Percentiles rank a stretch among this genome's conserved stretches.
Conservation (phyloP, 2,888 invertebrate species). For the Heteropelma amictum region DNA sequence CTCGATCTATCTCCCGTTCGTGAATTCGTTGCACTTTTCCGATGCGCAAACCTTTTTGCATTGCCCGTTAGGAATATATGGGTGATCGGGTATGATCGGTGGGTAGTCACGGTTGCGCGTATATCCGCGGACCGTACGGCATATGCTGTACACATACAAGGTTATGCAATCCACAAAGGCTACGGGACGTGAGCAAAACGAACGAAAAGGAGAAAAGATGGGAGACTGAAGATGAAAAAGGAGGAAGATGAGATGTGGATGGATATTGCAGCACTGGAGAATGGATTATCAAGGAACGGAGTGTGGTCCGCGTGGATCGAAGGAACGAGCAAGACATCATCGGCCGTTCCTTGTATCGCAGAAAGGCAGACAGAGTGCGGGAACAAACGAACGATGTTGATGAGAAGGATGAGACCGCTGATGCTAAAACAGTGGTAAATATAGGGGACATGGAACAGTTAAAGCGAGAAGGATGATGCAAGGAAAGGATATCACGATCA, state of each 20-base stretch:
- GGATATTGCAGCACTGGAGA: neutral
- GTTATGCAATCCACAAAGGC: slow-evolving; percentile 20
- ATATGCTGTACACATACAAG: slow-evolving; percentile 32
- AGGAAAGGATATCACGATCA: slow-evolving; percentile 39
- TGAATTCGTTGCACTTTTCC: slow-evolving; percentile 36
- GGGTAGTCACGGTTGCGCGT: slow-evolving; percentile 63
- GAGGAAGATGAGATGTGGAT: slow-evolving; percentile 47
- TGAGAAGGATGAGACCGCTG: slow-evolving; percentile 11
- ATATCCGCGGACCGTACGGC: slow-evolving; percentile 62
- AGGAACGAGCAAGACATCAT: slow-evolving; percentile 20
- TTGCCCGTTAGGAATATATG: slow-evolving; percentile 62
- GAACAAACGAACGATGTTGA: slow-evolving; percentile 4
- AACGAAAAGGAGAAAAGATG: slow-evolving; percentile 10
- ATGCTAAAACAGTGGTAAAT: slow-evolving; percentile 1
- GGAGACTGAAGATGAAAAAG: slow-evolving; percentile 13
- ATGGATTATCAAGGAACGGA: slow-evolving; percentile 6
- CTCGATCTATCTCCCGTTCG: slow-evolving; percentile 12
- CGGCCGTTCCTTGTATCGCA: slow-evolving; percentile 3
- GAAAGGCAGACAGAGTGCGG: slow-evolving; percentile 45
- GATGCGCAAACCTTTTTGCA: slow-evolving; percentile 46
- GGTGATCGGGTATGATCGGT: slow-evolving; percentile 60
- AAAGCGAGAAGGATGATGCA: slow-evolving; percentile 13
- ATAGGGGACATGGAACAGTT: slow-evolving; percentile 2
- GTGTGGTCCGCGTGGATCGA: neutral
- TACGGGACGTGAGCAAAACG: slow-evolving; percentile 16